phyloP scores from a whole-genome alignment of 2,888 invertebrate genomes.

The Apamea crenata region DNA sequence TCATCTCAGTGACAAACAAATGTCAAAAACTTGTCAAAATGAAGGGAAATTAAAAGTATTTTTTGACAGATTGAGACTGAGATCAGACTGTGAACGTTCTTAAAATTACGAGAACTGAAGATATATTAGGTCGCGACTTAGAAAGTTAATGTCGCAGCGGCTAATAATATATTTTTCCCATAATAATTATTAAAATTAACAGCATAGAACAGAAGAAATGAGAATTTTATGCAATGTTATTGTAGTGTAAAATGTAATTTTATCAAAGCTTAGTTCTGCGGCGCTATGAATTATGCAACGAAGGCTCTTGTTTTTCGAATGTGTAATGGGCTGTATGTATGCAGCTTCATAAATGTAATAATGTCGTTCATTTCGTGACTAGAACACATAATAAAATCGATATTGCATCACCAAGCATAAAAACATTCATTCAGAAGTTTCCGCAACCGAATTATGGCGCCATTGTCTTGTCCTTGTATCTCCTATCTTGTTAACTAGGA shows the following conservation, averaged over 20 bases:
- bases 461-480: slow-evolving; percentile 50
- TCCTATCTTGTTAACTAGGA: slow-evolving; percentile 36
- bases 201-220: background rate
- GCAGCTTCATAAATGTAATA: slow-evolving; percentile 23
- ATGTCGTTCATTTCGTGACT: slow-evolving; percentile 19
- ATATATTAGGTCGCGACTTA: background rate
- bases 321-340: background rate
- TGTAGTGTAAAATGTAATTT: background rate
- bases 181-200: background rate
- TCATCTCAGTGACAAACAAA: too few species aligned
- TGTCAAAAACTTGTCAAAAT: too few species aligned
- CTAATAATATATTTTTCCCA: background rate
- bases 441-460: slow-evolving; percentile 42
- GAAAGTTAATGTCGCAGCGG: background rate
- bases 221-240: background rate
- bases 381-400: slow-evolving; percentile 35
- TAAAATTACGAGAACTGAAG: too few species aligned
- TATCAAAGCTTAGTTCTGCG: background rate
- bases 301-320: slow-evolving; percentile 8
- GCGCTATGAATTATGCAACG: background rate
- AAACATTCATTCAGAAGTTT: slow-evolving; percentile 25
- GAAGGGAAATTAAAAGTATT: too few species aligned
- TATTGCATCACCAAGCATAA: slow-evolving; percentile 35
- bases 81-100: too few species aligned
- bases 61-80: too few species aligned